These are phyloP conservation scores for Chaetura pelagica DNA, from an alignment of 2,113 vertebrate genomes.

Conservation along the genomic window DNA sequence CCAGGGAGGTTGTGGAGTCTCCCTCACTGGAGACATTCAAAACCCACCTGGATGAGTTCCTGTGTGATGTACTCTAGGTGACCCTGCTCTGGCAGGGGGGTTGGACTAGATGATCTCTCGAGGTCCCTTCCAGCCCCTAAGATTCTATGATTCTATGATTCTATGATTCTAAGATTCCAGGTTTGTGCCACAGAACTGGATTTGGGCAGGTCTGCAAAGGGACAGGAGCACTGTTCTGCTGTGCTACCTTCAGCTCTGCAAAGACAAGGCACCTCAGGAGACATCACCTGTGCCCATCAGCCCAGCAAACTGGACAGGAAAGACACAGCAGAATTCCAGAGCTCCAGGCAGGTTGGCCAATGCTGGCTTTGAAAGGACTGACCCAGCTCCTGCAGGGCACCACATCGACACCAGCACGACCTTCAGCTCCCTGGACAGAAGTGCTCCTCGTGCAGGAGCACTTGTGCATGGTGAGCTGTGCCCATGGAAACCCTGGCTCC, in stretches of 20 bases:
- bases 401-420: accelerated
- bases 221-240: neutral
- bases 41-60: too few species aligned
- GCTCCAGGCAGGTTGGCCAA: neutral
- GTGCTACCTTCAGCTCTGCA: neutral
- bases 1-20: too few species aligned
- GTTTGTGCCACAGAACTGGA: neutral
- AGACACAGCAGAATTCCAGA: neutral
- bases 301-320: neutral
- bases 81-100: too few species aligned
- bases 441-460: accelerated
- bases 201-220: neutral
- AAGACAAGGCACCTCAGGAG: neutral
- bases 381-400: neutral
- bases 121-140: too few species aligned
- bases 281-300: neutral
- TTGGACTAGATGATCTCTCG: too few species aligned
- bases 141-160: too few species aligned
- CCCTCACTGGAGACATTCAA: too few species aligned
- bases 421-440: neutral
- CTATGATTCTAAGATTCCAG: too few species aligned
- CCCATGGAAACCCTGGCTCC: neutral
- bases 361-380: neutral
- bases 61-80: too few species aligned
- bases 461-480: accelerated